A percentile compares a stretch with the other conserved stretches of the same genome.
These are phyloP conservation scores for Neodiprion lecontei DNA, from an alignment of 1,140 invertebrate species.

Conservation along the genomic window DNA sequence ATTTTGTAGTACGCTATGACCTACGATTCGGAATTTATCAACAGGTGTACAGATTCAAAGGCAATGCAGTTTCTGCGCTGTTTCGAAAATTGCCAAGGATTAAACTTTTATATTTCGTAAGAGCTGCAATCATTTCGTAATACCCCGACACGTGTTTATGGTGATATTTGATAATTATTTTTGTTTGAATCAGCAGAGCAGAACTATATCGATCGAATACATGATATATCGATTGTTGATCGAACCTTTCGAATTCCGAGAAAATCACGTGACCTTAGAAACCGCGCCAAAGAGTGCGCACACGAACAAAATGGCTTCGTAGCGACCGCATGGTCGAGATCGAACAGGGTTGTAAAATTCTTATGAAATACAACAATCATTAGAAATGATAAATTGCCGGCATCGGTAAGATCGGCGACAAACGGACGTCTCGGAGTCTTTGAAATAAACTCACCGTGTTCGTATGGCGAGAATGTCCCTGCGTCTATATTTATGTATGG, in stretches of 20 bases:
- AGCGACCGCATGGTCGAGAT: background rate
- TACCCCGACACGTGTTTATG: no score
- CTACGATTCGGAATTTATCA: no score
- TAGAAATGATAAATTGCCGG: no score
- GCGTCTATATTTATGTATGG: conserved; percentile 99
- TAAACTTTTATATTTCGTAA: no score
- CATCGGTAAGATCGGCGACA: background rate
- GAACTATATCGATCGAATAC: background rate
- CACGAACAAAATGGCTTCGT: background rate
- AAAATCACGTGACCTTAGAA: background rate
- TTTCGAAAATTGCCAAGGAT: no score
- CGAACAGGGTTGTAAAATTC: background rate
- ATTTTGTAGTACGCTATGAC: no score
- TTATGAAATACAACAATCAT: no score
- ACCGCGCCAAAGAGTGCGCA: background rate
- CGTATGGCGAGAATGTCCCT: conserved; percentile 97
- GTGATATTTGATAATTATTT: no score
- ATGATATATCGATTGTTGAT: background rate
- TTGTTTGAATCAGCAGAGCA: background rate
- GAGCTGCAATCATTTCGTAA: no score
- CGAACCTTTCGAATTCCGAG: background rate
- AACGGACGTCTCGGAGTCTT: background rate
- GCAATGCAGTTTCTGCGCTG: no score
- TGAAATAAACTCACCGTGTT: conserved; percentile 81
- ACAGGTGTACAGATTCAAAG: no score